These are phyloP conservation scores for Heliconius himera DNA, from an alignment of 1,140 invertebrate genomes.

Conservation along the genomic window DNA sequence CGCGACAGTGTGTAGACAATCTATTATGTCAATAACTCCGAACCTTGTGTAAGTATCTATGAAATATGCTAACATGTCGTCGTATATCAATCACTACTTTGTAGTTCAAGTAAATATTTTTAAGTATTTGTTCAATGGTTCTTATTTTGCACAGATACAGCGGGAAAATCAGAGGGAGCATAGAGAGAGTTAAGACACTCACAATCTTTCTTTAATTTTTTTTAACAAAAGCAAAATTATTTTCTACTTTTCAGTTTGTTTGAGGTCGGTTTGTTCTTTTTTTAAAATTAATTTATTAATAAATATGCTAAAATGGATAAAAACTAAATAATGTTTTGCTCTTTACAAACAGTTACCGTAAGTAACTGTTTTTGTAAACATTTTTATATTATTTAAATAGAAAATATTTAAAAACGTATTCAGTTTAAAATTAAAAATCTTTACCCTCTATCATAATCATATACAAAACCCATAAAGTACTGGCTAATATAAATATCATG, in stretches of 20 bases:
- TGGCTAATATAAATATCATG: slow-evolving; percentile 23
- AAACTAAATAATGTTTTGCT: no score
- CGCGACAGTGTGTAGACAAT: background rate
- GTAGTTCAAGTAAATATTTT: background rate
- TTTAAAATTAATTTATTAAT: no score
- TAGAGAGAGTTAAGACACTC: background rate
- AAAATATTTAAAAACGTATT: no score
- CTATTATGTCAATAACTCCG: background rate
- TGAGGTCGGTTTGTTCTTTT: no score
- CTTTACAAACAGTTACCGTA: no score
- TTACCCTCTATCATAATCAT: background rate
- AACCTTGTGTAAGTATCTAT: background rate
- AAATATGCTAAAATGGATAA: no score
- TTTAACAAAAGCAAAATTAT: no score
- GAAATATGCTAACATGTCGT: background rate
- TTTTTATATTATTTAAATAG: no score
- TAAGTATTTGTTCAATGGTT: no score
- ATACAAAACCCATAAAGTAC: background rate
- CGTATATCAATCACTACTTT: background rate
- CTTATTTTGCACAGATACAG: no score
- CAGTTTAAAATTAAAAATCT: background rate
- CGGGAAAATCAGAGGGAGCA: background rate
- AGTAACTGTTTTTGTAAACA: background rate
- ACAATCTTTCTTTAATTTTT: no score
- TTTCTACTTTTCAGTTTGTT: no score